Evolutionary conservation across 1,140 invertebrate species (phyloP), one percentile per base, ranked within the genome.

Genomic region (Neuroterus valhalla): DNA sequence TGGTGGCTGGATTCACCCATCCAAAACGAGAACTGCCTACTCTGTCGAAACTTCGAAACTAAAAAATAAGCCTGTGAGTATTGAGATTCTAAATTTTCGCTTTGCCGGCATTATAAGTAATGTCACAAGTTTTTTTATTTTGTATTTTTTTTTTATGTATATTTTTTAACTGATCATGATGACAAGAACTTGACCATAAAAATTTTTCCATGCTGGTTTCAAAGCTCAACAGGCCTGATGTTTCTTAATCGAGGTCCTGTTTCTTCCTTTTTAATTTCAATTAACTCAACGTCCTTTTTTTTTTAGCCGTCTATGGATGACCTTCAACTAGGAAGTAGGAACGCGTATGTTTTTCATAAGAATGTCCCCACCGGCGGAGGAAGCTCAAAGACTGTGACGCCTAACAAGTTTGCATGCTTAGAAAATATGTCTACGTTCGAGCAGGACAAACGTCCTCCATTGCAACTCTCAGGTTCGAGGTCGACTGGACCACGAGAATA

Each of bases 21-120:
- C 80, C 17, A 84, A 84, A 17, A 81, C 79, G 46, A 80, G 84
- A 62, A 78, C 79, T 69, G 72, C 82, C 4, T 91, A 91, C 70
- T 86, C 87, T 4, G 88, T 92, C 3, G 90, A 92, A 77, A 82
- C 89, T 3, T 85, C 90, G 2, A 92, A 92, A 81, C 82, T 93
- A 15, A 92, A 90, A 72, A 86, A 85, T 71, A 91, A 90, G 85
- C 84, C 87, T 62, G 91, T 91, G 82, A 89, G 86, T 85, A 72
- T 38, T 14, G 31, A 38, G 31, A 38, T 38, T 38, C n/a, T n/a
- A n/a, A 46, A 46, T 71, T 52, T 66, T 50, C 68, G 50, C 10
- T 2, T 68, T 71, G 62, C n/a, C 11, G 17, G 45, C 12, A 19
- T 42, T n/a, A 42, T 45, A 11, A 44, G 11, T 74, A 17, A 44